Conservation (phyloP, 2,888 invertebrate species). For the Antheraea assamensis region DNA sequence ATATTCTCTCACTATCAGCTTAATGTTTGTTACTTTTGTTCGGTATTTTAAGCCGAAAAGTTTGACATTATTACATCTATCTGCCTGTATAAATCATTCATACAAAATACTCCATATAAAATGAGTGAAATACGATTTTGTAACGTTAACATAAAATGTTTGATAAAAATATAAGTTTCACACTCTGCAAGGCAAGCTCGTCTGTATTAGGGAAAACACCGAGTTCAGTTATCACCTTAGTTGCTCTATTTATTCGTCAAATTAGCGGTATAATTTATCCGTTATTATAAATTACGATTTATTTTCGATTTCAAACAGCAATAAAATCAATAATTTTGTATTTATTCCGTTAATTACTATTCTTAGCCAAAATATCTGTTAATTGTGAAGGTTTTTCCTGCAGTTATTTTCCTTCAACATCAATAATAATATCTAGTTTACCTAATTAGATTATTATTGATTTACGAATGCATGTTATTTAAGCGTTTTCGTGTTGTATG, state of each 20-base stretch:
- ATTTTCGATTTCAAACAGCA: background rate
- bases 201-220: too few species aligned
- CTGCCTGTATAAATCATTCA: background rate
- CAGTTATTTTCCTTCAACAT: background rate
- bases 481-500: too few species aligned
- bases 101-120: background rate
- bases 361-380: background rate
- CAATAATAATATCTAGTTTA: too few species aligned
- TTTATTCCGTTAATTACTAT: background rate
- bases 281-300: background rate
- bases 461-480: background rate
- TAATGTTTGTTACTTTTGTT: background rate
- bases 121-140: too few species aligned
- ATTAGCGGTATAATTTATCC: too few species aligned
- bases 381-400: background rate
- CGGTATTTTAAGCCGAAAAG: background rate
- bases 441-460: background rate
- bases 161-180: too few species aligned
- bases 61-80: background rate
- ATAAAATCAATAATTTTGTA: background rate
- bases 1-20: background rate
- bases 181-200: too few species aligned
- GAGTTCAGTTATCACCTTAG: background rate
- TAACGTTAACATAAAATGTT: too few species aligned
- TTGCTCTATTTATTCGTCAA: too few species aligned